These are phyloP conservation scores for Hydriomena furcata DNA, from an alignment of 2,888 invertebrate genomes.

Conservation along the genomic window DNA sequence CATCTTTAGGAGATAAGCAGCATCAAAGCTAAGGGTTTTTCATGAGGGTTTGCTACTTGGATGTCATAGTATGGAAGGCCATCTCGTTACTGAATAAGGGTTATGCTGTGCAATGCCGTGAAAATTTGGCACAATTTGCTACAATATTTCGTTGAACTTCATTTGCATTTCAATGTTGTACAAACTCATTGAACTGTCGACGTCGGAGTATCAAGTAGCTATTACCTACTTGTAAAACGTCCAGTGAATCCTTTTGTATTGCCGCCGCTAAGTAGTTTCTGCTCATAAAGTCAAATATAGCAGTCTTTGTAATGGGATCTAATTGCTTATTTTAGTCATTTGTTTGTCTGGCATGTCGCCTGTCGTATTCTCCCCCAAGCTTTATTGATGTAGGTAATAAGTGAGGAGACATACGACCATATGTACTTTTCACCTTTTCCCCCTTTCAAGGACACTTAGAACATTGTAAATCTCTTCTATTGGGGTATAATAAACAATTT, in stretches of 20 bases:
- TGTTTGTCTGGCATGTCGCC: slow-evolving; percentile 40
- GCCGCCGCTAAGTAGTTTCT: slow-evolving; percentile 31
- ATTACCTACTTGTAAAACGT: slow-evolving; percentile 20
- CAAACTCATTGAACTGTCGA: not conserved
- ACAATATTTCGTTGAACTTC: slow-evolving; percentile 1
- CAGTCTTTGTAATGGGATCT: slow-evolving; percentile 28
- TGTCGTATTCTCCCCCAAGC: slow-evolving; percentile 41
- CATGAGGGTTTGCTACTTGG: slow-evolving; percentile 29
- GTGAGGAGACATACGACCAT: slow-evolving; percentile 42
- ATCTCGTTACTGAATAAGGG: slow-evolving; percentile 27
- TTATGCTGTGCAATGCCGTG: slow-evolving; percentile 21
- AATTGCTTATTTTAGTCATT: slow-evolving; percentile 48
- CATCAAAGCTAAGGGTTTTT: slow-evolving; percentile 40
- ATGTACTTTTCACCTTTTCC: slow-evolving; percentile 54
- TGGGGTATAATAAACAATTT: slow-evolving; percentile 54
- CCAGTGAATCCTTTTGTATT: slow-evolving; percentile 19
- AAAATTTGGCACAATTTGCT: slow-evolving; percentile 8
- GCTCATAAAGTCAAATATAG: slow-evolving; percentile 33
- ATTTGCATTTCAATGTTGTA: slow-evolving; percentile 8
- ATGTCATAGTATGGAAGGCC: not conserved
- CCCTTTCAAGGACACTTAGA: slow-evolving; percentile 44
- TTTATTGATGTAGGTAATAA: slow-evolving; percentile 46
- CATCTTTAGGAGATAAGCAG: slow-evolving; percentile 44
- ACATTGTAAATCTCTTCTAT: slow-evolving; percentile 47
- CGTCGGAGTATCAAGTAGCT: slow-evolving; percentile 9